phyloP scores from a whole-genome alignment of 2,113 vertebrate genomes.

The Forbesichthys papilliferus region DNA sequence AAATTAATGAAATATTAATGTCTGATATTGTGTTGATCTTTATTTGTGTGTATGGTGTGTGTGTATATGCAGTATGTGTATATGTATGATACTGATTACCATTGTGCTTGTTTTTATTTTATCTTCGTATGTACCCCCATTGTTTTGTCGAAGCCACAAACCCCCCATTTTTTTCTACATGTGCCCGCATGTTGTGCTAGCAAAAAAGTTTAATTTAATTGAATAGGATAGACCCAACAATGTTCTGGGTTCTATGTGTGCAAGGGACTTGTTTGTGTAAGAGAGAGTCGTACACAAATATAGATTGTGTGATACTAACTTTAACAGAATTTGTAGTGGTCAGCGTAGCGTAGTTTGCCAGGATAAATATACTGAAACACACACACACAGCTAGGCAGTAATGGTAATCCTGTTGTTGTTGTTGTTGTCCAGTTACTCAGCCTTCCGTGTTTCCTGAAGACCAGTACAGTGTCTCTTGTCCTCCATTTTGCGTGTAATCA shows the following conservation, averaged over 20 bases:
- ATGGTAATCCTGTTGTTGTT: slow-evolving; percentile 13
- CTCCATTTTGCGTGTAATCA: too few relatives aligned
- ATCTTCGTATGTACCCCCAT: too few relatives aligned
- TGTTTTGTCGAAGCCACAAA: too few relatives aligned
- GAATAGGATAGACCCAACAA: too few relatives aligned
- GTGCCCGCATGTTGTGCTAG: too few relatives aligned
- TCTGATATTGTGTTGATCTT: too few relatives aligned
- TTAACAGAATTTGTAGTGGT: slow-evolving; percentile 68
- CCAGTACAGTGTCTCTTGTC: background rate
- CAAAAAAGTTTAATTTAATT: too few relatives aligned
- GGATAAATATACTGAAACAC: slow-evolving; percentile 46
- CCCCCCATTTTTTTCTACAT: too few relatives aligned
- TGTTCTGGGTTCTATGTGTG: background rate
- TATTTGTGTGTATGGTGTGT: too few relatives aligned
- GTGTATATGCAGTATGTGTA: background rate
- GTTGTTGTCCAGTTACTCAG: slow-evolving; percentile 5
- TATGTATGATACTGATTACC: too few relatives aligned
- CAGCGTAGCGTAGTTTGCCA: slow-evolving; percentile 36
- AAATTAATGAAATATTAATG: too few relatives aligned
- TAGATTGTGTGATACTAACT: slow-evolving; percentile 30
- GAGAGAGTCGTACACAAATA: slow-evolving; percentile 10
- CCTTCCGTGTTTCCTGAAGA: background rate
- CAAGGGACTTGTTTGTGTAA: slow-evolving; percentile 6
- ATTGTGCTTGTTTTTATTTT: too few relatives aligned
- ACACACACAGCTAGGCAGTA: background rate